Evolutionary conservation across 2,888 invertebrate species (phyloP).

Genomic region (Volucella inflata): DNA sequence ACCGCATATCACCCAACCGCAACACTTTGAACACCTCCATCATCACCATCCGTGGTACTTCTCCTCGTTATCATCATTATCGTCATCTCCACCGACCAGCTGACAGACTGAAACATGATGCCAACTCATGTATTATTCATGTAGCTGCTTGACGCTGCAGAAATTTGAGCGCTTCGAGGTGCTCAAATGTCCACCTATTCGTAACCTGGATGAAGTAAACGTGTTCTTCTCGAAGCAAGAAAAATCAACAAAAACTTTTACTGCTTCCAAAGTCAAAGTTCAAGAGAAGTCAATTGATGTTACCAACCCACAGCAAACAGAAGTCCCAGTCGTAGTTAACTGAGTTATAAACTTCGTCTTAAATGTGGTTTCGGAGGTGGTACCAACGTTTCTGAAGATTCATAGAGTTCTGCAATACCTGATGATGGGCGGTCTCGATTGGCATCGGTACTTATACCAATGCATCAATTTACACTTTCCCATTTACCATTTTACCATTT

Average conservation of each 20-base stretch:
- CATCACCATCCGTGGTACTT: conserved; percentile 22
- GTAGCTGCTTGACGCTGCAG: conserved; percentile 4
- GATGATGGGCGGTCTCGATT: background rate
- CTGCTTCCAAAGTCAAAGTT: conserved; percentile 51
- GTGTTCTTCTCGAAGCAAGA: background rate
- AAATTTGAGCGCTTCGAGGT: conserved; percentile 39
- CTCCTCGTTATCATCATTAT: conserved; percentile 39
- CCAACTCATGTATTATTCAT: conserved; percentile 66
- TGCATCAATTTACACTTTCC: conserved; percentile 53
- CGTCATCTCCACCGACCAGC: conserved; percentile 5
- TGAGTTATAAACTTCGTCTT: conserved; percentile 16
- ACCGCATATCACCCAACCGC: conserved; percentile 73
- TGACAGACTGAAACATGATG: conserved; percentile 50
- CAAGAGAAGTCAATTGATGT: conserved; percentile 43
- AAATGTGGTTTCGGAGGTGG: background rate
- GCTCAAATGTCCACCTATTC: conserved; percentile 55
- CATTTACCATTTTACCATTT: conserved; percentile 30
- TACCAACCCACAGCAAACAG: background rate
- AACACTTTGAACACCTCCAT: conserved; percentile 55
- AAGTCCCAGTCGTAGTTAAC: background rate
- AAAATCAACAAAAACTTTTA: conserved; percentile 43
- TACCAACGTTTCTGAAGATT: too few relatives aligned
- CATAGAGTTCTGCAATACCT: background rate
- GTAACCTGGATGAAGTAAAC: background rate
- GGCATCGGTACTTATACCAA: conserved; percentile 14